Percentiles rank a stretch among this genome's conserved stretches.
Conservation (phyloP, 2,888 invertebrate genomes). For the Mayetiola destructor region DNA sequence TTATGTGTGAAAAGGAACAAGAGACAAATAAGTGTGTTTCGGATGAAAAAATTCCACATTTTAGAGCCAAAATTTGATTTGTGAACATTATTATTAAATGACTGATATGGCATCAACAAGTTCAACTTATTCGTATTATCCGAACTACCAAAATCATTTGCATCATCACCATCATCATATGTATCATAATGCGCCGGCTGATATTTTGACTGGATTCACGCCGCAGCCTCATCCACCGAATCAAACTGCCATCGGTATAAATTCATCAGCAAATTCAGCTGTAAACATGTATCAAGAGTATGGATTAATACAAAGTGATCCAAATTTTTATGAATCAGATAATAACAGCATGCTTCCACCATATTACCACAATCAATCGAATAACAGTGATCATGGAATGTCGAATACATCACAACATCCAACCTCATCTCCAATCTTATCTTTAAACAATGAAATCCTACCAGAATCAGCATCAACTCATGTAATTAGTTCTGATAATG, state of each 20-base stretch:
- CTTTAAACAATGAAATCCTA: conserved; percentile 18
- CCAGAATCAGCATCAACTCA: conserved; percentile 31
- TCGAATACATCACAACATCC: conserved; percentile 19
- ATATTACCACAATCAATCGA: conserved; percentile 28
- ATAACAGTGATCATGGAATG: neutral
- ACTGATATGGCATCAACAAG: conserved; percentile 19
- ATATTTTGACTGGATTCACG: neutral
- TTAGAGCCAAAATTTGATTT: no score
- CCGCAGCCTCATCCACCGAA: neutral
- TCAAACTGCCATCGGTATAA: conserved; percentile 14
- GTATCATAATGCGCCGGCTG: conserved; percentile 16
- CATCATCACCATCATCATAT: conserved; percentile 25
- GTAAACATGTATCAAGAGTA: conserved; percentile 27
- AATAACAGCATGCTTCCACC: conserved; percentile 28
- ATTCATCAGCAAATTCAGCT: neutral
- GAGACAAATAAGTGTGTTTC: no score
- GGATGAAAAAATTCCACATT: no score
- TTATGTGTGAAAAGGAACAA: no score
- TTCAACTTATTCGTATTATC: conserved; percentile 22
- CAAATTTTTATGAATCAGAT: conserved; percentile 15
- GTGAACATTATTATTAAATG: conserved; percentile 29
- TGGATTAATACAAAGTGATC: conserved; percentile 31
- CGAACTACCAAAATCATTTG: conserved; percentile 20
- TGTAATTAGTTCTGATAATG: conserved; percentile 72
- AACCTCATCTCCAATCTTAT: conserved; percentile 15